Base-by-base conservation (phyloP, 2,113 vertebrate genomes). In the Grus americana region DNA sequence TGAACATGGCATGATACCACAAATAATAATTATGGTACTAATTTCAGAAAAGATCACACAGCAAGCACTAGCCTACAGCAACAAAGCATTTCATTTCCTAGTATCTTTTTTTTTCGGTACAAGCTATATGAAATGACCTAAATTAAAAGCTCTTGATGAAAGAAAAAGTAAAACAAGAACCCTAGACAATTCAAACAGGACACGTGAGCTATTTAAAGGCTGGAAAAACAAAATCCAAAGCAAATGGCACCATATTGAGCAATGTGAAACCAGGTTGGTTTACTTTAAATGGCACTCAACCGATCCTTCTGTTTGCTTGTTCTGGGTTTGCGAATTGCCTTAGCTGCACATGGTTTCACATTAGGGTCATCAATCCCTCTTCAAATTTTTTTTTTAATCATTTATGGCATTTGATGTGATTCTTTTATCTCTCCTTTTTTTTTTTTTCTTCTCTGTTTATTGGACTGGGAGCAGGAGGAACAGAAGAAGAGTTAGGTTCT, bases 71-170 rank as follows among this genome's bases (percentile, higher is more conserved):
- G n/a, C 79, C 90, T 74, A 78, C 71, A 93, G 49, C 65, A 86
- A 82, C 40, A 84, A 68, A 70, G 57, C 59, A 50, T 81, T 94
- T 67, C 23, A 63, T 65, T 81, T 81, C 17, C 30, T 34, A 65
- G 13, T 29, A 55, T 55, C 21, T 68, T 40, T 67, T 84, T 92
- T 61, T 81, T 72, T 32, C 4, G 10, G 42, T 55, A 65, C 32
- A 61, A 68, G 46, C 65, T 54, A 34, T 57, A 36, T 7, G 30
- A 71, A 90, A 80, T 80, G 29, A 66, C 46, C 21, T 57, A 82
- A 90, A 94, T 92, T 80, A 90, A 96, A 93, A 81, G 29, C 75
- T 88, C 47, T 79, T 20, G 46, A 52, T 88, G n/a, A 86, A 94
- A 93, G 17, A 66, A 75, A 49, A 87, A 30, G 7, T 49, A 57